Evolutionary conservation across 2,888 invertebrate genomes (phyloP).

Genomic region (Hoplodrina ambigua): DNA sequence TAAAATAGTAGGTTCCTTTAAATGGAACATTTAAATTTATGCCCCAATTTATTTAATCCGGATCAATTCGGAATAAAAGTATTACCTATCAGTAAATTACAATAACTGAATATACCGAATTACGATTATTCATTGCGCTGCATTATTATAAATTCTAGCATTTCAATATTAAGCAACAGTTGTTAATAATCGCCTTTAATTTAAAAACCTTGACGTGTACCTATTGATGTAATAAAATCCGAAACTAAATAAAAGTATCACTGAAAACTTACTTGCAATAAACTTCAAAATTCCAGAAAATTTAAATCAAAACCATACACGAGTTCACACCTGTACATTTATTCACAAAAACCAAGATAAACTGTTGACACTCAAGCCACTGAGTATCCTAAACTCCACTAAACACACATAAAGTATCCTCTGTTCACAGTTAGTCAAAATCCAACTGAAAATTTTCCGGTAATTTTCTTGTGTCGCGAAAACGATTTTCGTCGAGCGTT

Average conservation of each 20-base stretch:
- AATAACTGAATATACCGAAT: conserved; percentile 12
- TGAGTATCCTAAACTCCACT: conserved; percentile 39
- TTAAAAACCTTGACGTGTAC: neutral
- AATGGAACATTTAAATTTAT: conserved; percentile 15
- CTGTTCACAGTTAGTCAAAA: conserved; percentile 52
- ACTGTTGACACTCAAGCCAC: conserved; percentile 60
- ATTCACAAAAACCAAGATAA: conserved; percentile 59
- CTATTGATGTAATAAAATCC: neutral
- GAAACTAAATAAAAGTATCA: conserved; percentile 5
- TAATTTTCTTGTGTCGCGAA: conserved; percentile 46
- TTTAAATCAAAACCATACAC: conserved; percentile 58
- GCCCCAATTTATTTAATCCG: neutral
- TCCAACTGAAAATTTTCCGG: conserved; percentile 38
- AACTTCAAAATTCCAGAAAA: conserved; percentile 50
- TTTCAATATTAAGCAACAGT: neutral
- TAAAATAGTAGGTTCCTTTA: neutral
- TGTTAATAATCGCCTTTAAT: neutral
- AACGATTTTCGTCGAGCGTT: conserved; percentile 50
- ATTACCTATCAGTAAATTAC: conserved; percentile 14
- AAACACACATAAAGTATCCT: conserved; percentile 36
- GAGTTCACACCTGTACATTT: conserved; percentile 58
- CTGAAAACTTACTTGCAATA: conserved; percentile 55
- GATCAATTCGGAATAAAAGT: conserved; percentile 3
- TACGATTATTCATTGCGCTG: neutral
- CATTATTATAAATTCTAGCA: neutral